Evolutionary conservation across 1,140 invertebrate species (phyloP), one percentile per base, ranked within the genome.

Genomic region (Halyomorpha halys): DNA sequence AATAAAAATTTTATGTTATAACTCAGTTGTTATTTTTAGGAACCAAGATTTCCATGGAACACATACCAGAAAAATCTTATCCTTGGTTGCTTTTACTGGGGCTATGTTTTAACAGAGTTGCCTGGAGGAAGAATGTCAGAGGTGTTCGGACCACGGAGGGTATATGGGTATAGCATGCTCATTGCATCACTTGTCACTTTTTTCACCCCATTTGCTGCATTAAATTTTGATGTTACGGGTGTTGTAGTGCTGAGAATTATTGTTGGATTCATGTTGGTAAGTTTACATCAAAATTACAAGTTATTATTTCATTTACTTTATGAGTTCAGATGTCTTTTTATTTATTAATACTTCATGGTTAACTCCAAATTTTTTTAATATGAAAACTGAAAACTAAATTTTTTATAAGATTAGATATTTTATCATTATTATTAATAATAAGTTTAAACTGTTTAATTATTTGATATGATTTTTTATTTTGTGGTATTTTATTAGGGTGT

Each of bases 51-150:
- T 68, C 67, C 77, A 1, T 90, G 86, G 87, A 78, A 86, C 70
- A 80, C 82, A 45, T 82, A 84, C 66, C 78, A 87, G 66, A 85
- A 87, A 69, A 92, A 92, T 70, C 76, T 85, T 39, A 82, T 94
- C 53, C 76, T 91, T 15, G 90, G 90, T 13, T 83, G 85, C 66
- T 94, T 94, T 79, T 94, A 90, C 78, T 91, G 89, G 86, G 91
- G 91, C 5, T 94, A 94, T 74, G 81, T 94, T 13, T 78, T 89
- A 34, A 92, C 90, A 45, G 92, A 93, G 74, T 75, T 95, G 49
- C 90, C 91, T 0, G 92, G 91, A 11, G 91, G 91, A 6, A 80
- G 89, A 61, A 74, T 94, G 44, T 87, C 89, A 15, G 91, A 94
- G 72, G 73, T 88, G 30, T 80, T 91, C 59, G 89, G 90, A n/a